Base-by-base conservation (phyloP, 2,888 invertebrate genomes). In the Lithodes maja region DNA sequence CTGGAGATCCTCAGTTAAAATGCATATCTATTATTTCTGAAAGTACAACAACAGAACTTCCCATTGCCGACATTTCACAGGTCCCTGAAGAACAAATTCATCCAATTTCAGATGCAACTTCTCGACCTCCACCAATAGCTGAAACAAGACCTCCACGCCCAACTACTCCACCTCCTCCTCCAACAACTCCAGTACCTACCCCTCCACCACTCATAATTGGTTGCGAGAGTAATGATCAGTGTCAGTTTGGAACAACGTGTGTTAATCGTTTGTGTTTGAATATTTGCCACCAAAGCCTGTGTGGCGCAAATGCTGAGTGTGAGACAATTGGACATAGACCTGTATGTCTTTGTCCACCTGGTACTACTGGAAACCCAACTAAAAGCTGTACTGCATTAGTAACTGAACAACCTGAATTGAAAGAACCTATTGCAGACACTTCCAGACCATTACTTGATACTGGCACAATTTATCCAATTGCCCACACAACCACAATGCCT, bases 1-100 rank as follows among this genome's bases (percentile, higher is more conserved):
- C 96, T 95, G 96, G 97, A 94, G 97, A 98, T 95, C 96, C 97
- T 94, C 96, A 96, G 95, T 96, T 96, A 95, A 97, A 98, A 96
- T 98, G 98, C 95, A 81, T 68, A 53, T 90, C 90, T 75, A 61
- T 85, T 71, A 15, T 79, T 33, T 50, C 83, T 75, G 84, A 87
- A 83, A 85, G 50, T 71, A n/a, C 90, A 54, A 74, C 83, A 78
- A 87, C 87, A 68, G 83, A 75, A 54, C 17, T 77, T 77, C 90
- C 90, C n/a, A 55, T 89, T 68, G 55, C 86, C 50, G 86, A 83
- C 61, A 74, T 61, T 52, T 75, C 86, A 54, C 81, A 74, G 53
- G 50, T 82, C 15, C 77, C 68, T 84, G 78, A 85, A 69, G 77
- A 82, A 54, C 74, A 82, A 54, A 87, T 90, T 83, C 84, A 55